Evolutionary conservation across 2,797 vertebrate species (phyloP), one percentile per base, ranked within the genome.

Genomic region (Podarcis lilfordi): DNA sequence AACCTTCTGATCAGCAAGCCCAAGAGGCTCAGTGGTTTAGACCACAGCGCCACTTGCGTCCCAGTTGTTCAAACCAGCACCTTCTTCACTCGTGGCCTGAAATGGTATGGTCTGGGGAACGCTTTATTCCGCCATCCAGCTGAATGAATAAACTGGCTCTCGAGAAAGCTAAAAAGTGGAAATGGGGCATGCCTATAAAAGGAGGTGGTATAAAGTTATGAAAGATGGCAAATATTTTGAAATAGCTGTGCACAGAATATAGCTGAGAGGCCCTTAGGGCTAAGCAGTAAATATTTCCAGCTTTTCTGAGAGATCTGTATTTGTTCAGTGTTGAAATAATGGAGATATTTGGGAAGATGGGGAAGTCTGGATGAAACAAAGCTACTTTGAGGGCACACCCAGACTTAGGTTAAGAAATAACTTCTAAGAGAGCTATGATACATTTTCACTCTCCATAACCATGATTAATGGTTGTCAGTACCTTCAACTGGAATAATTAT

Each of bases 351-450:
- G 21, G 78, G 80, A 64, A 4, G 71, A 35, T 50, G 40, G 23
- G 40, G 66, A 71, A 68, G 23, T 92, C n/a, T 21, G 75, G 76
- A 74, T 71, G 80, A 64, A 78, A 90, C 66, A 83, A 25, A 68
- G 55, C 3, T 66, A 75, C 23, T 8, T 0, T 13, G n/a, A 75
- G 59, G 85, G 27, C 5, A 0, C 64, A 64, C 8, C 78, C 45
- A 55, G 27, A 45, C 45, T 89, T 86, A 3, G 78, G 9, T 72
- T 84, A 77, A 29, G 45, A 89, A 91, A 69, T 72, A 69, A n/a
- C 29, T 87, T 88, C 69, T 89, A 17, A 2, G 86, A 19, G 89
- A 78, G 79, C 10, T 27, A 80, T 68, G 37, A 9, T 83, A 85
- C 19, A 1, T 15, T 69, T 59, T 59, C 5, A 23, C 35, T 64